These are phyloP conservation scores for Epirrhoe tristata DNA, from an alignment of 2,888 invertebrate species.

Conservation along the genomic window DNA sequence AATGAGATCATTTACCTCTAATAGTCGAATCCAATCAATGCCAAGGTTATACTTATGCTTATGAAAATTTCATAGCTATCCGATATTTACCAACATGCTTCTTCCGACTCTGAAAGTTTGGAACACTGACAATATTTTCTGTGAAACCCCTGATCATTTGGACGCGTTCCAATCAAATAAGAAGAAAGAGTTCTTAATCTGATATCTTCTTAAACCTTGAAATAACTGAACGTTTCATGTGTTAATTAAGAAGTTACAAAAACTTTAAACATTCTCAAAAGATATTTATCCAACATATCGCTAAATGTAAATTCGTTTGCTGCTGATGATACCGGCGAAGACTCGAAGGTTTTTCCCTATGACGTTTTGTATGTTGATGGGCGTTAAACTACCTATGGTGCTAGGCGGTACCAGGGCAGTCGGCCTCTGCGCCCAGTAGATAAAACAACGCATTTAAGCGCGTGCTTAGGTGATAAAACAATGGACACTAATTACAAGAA, in stretches of 20 bases:
- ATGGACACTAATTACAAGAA: too few relatives aligned
- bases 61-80: neutral
- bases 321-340: conserved; percentile 22
- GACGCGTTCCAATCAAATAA: conserved; percentile 40
- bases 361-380: conserved; percentile 51
- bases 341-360: conserved; percentile 37
- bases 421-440: conserved; percentile 69
- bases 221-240: conserved; percentile 13
- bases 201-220: conserved; percentile 24
- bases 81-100: neutral
- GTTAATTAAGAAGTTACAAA: neutral
- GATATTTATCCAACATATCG: neutral
- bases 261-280: neutral
- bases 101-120: conserved; percentile 25
- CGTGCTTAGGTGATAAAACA: conserved; percentile 43
- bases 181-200: conserved; percentile 27
- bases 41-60: neutral
- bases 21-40: neutral
- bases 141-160: conserved; percentile 34
- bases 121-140: conserved; percentile 41
- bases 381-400: conserved; percentile 68
- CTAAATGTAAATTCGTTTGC: conserved; percentile 8
- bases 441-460: conserved; percentile 67
- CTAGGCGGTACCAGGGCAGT: conserved; percentile 73
- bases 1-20: neutral